A percentile compares a stretch with the other conserved stretches of the same genome.
Conservation (phyloP, 2,113 vertebrate species). For the Haliaeetus leucogaster region DNA sequence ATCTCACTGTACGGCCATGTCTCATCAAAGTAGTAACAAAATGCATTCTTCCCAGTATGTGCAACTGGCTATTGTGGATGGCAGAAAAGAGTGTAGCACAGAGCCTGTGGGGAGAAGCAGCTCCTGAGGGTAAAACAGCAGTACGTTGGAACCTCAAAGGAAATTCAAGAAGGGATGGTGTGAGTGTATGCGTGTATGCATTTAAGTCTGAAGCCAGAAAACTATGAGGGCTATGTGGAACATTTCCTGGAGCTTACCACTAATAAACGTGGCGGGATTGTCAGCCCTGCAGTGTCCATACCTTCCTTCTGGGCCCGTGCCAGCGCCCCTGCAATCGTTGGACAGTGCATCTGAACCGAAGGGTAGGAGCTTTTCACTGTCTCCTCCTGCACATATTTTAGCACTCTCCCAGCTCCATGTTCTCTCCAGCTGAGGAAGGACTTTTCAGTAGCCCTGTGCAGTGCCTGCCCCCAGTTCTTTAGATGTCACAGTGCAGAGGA, state of each 20-base stretch:
- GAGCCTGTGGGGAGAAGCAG: not conserved
- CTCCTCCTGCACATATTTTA: not conserved
- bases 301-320: not conserved
- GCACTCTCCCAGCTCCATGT: fast-evolving
- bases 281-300: not conserved
- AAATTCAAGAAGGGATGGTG: conserved; percentile 31
- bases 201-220: conserved; percentile 5
- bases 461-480: fast-evolving
- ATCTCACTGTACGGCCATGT: fast-evolving
- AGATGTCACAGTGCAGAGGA: not conserved
- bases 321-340: fast-evolving
- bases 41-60: not conserved
- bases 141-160: not conserved
- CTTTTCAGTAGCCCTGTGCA: not conserved
- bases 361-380: not conserved
- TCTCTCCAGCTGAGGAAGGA: not conserved
- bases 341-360: not conserved
- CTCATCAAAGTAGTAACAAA: not conserved
- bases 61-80: not conserved
- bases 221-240: conserved; percentile 61
- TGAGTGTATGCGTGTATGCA: not conserved
- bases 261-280: conserved; percentile 26
- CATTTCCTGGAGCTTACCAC: conserved; percentile 54
- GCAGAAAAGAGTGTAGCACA: not conserved
- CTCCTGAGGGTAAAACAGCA: not conserved